Evolutionary conservation across 2,888 invertebrate genomes (phyloP).

Genomic region (Caenorhabditis parvicauda): DNA sequence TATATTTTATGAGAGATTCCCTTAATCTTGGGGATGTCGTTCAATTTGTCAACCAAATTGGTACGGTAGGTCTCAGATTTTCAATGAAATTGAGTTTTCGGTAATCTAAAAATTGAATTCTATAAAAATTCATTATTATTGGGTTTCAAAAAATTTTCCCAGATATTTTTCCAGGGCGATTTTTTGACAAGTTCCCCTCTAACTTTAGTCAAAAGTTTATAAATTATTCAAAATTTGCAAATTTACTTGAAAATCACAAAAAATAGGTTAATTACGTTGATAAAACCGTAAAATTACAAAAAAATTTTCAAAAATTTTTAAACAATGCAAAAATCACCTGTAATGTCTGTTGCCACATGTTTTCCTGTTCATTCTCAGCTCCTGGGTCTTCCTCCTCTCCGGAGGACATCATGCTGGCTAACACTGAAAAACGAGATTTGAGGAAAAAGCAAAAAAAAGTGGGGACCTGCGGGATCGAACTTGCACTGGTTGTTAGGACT

Average conservation of each 20-base stretch:
- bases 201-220: background rate
- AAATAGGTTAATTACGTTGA: too few species aligned
- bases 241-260: too few species aligned
- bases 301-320: conserved; percentile 1
- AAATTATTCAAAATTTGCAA: too few species aligned
- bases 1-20: too few species aligned
- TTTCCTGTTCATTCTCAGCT: conserved; percentile 43
- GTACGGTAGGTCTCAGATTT: too few species aligned
- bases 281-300: too few species aligned
- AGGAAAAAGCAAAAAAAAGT: background rate
- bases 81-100: too few species aligned
- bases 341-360: conserved; percentile 60
- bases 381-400: conserved; percentile 54
- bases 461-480: background rate
- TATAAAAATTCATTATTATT: too few species aligned
- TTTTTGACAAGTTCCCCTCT: background rate
- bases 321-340: conserved; percentile 37
- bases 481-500: background rate
- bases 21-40: too few species aligned
- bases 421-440: conserved; percentile 38
- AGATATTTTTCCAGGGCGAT: background rate
- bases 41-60: too few species aligned
- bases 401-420: conserved; percentile 57
- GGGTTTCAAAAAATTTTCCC: background rate
- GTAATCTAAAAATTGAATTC: too few species aligned